Percentiles rank a stretch among this genome's conserved stretches.
These are phyloP conservation scores for Hipparchia semele DNA, from an alignment of 2,888 invertebrate genomes.

Conservation along the genomic window DNA sequence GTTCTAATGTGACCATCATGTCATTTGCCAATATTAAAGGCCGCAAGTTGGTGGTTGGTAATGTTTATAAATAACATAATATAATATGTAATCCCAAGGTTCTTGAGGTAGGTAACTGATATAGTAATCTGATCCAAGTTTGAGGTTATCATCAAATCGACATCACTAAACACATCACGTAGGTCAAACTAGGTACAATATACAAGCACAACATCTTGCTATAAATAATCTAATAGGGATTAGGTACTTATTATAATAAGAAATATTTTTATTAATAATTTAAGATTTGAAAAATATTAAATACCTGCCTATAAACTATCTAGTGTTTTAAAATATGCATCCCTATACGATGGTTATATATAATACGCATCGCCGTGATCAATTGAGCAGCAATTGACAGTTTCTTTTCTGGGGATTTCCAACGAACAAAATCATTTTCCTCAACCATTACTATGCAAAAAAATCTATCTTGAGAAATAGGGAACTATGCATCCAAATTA, in stretches of 20 bases:
- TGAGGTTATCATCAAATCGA: constrained; percentile 3
- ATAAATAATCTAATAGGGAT: too few relatives aligned
- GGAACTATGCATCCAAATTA: neutral
- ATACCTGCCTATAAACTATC: neutral
- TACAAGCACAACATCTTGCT: too few relatives aligned
- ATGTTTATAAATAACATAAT: constrained; percentile 6
- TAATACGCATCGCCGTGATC: neutral
- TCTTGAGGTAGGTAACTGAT: constrained; percentile 16
- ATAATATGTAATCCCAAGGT: constrained; percentile 10
- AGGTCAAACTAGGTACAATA: neutral
- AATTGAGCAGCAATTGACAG: neutral
- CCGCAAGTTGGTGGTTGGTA: neutral
- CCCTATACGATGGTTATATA: neutral
- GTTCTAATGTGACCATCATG: too few relatives aligned
- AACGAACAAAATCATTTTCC: neutral
- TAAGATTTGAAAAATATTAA: neutral
- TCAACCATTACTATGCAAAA: constrained; percentile 12
- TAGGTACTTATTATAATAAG: too few relatives aligned
- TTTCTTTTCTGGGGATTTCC: constrained; percentile 5
- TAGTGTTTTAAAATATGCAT: too few relatives aligned
- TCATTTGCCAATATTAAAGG: too few relatives aligned
- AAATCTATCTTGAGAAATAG: neutral
- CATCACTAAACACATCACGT: neutral
- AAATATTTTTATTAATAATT: too few relatives aligned
- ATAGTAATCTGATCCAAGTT: constrained; percentile 6